These are phyloP conservation scores for Aspiorhynchus laticeps DNA, from an alignment of 2,113 vertebrate genomes.

Conservation along the genomic window DNA sequence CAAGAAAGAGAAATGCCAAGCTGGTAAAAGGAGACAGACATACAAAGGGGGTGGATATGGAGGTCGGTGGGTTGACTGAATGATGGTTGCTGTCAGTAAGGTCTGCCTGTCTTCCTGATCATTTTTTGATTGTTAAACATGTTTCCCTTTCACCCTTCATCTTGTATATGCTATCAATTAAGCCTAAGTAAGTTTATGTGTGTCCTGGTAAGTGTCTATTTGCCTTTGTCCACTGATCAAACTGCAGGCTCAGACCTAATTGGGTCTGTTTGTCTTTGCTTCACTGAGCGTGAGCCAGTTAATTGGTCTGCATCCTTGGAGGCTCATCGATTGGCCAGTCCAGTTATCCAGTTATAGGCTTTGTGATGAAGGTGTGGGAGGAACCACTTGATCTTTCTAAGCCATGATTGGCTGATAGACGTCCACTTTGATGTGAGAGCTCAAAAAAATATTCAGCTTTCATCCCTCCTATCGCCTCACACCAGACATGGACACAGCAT, in stretches of 20 bases:
- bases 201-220: conserved; percentile 26
- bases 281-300: conserved; percentile 42
- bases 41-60: background rate
- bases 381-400: conserved; percentile 16
- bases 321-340: conserved; percentile 50
- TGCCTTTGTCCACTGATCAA: conserved; percentile 28
- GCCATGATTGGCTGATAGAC: conserved; percentile 24
- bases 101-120: background rate
- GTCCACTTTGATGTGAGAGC: conserved; percentile 43
- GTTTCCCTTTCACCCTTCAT: background rate
- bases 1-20: background rate
- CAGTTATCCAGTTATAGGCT: conserved; percentile 43
- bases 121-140: background rate
- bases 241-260: conserved; percentile 45
- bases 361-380: conserved; percentile 17
- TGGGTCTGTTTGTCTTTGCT: conserved; percentile 47
- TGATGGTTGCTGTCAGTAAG: background rate
- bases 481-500: conserved; percentile 14
- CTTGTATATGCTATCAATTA: conserved; percentile 4
- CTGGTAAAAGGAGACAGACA: background rate
- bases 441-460: conserved; percentile 31
- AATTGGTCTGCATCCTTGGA: conserved; percentile 50
- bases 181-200: background rate
- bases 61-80: background rate
- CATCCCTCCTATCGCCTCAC: conserved; percentile 37